Evolutionary conservation across 1,140 invertebrate genomes (phyloP), one percentile per base, ranked within the genome.

Genomic region (Neodiprion lecontei): DNA sequence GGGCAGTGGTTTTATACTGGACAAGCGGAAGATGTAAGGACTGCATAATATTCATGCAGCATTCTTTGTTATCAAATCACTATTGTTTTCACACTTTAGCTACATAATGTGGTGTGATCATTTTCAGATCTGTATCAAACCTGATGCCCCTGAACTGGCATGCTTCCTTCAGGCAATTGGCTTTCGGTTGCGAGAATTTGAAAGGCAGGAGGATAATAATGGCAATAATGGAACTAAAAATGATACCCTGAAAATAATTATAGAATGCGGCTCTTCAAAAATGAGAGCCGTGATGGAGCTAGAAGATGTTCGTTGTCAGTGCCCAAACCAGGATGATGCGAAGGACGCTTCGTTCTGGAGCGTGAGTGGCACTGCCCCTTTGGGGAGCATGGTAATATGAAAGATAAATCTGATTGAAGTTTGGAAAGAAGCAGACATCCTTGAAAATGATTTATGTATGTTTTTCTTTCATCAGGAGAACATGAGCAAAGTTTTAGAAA

Each of bases 261-360:
- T 87, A 40, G 78, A 87, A 77, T 87, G 85, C 73, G 82, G 84
- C 17, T 74, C 74, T 8, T 85, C 84, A 1, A 81, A 82, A 70
- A 85, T 85, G 84, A 78, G 76, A 67, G 85, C 84, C 9, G 67
- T 84, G 68, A 77, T 87, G 9, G 83, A 85, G 73, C 79, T 83
- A 72, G 75, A 79, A 48, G 79, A 79, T 7, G 77, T 87, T 9
- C 78, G 73, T 12, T 86, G 85, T 65, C 79, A 81, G 12, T 87
- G 84, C 78, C 80, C 80, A 28, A 76, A 78, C 73, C 73, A 76
- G 48, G 72, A 82, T 11, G 79, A 81, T 66, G 74, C 80, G 11
- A 81, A 82, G 49, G 80, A 81, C 11, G 82, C 79, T 14, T 85
- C 85, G 0, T 83, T 86, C 69, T 87, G 84, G 85, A 86, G 81